Percentiles rank a stretch among this genome's conserved stretches.
Conservation (phyloP, 2,888 invertebrate species). For the Pheosia gnoma region DNA sequence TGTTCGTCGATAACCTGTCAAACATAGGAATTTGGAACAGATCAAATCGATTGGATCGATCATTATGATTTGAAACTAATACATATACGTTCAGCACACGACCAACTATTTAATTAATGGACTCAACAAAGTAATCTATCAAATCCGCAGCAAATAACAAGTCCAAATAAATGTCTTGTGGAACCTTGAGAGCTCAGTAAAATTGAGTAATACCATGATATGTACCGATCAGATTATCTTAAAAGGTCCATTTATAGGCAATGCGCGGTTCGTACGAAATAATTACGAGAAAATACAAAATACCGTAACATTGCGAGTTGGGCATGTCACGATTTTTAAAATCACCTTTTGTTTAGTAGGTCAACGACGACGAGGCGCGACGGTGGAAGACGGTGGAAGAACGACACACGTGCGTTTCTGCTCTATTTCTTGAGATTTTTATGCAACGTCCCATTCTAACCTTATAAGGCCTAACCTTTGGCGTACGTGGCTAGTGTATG, state of each 20-base stretch:
- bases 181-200: constrained; percentile 41
- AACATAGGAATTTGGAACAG: constrained; percentile 2
- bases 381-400: constrained; percentile 46
- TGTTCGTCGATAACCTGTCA: background rate
- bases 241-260: constrained; percentile 46
- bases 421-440: constrained; percentile 48
- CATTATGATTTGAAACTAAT: constrained; percentile 4
- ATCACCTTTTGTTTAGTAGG: constrained; percentile 53
- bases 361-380: constrained; percentile 57
- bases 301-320: constrained; percentile 48
- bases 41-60: constrained; percentile 14
- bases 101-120: constrained; percentile 29
- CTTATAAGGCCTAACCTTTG: constrained; percentile 33
- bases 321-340: constrained; percentile 57
- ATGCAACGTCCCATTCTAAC: constrained; percentile 42
- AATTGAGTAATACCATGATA: constrained; percentile 45
- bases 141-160: constrained; percentile 35
- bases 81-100: constrained; percentile 11
- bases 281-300: constrained; percentile 45
- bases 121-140: constrained; percentile 30
- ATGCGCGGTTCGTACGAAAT: constrained; percentile 41
- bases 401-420: constrained; percentile 52
- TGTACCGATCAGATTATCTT: constrained; percentile 41
- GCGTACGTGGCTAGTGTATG: constrained; percentile 17
- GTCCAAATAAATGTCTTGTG: constrained; percentile 31